Evolutionary conservation across 1,140 invertebrate genomes (phyloP), one percentile per base, ranked within the genome.

Genomic region (Schlechtendalia chinensis): DNA sequence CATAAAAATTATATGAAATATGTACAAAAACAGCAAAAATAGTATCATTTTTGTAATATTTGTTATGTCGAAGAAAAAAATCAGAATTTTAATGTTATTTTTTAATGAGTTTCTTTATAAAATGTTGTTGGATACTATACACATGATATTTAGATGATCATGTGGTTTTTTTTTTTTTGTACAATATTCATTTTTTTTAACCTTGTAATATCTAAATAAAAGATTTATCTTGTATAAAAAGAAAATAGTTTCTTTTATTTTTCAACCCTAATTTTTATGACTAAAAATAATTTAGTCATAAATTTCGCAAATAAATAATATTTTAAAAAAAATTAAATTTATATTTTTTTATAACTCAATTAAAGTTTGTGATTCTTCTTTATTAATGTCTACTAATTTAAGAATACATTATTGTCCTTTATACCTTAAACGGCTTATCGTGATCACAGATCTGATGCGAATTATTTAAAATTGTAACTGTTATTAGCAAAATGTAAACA

Each of bases 51-150:
- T 61, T 61, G 56, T 79, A 61, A 61, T 79, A 79, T 79, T 77
- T 79, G 75, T 79, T 79, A 79, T 79, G 5, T 61, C 58, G 45
- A 63, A 79, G n/a, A n/a, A 79, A 61, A 79, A 39, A 61, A 63
- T 77, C 58, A 79, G 75, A 79, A 79, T 61, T 61, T 79, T 61
- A 61, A 79, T 79, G 75, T 79, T 79, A 79, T 79, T 47, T 75
- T 77, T 77, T 59, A 61, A 61, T 63, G 29, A 59, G 54, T 59
- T 75, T 58, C 56, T 59, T 75, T 61, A 61, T 61, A 61, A 61
- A 79, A 61, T 79, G 39, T 79, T 79, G 75, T 79, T 79, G 39
- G 22, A 79, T 59, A 71, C 45, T 71, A 71, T 32, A 50, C 58
- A 45, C 39, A 61, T 63, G 58, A 63, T 59, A 63, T 22, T 59